phyloP scores from a whole-genome alignment of 2,113 vertebrate genomes.

The Daboia siamensis region DNA sequence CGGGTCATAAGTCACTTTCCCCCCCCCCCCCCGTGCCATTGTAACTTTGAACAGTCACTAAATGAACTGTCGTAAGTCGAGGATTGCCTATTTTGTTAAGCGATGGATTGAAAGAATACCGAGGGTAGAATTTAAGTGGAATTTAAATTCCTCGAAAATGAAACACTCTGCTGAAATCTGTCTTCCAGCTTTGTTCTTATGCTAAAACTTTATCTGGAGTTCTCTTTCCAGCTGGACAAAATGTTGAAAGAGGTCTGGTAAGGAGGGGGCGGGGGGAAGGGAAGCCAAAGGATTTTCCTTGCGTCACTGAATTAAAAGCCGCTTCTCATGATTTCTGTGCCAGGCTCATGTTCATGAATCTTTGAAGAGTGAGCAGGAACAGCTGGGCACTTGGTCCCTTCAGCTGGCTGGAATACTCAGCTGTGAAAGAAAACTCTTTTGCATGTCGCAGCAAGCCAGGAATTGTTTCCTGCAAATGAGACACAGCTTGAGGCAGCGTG shows the following conservation, averaged over 20 bases:
- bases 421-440: not conserved
- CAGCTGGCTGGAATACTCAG: slow-evolving; percentile 12
- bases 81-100: not conserved
- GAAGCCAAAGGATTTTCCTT: not conserved
- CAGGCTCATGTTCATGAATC: not conserved
- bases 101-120: not conserved
- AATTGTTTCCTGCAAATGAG: slow-evolving; percentile 22
- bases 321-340: not conserved
- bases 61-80: too few relatives aligned
- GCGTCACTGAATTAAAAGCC: not conserved
- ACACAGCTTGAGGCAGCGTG: not conserved
- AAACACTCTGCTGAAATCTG: not conserved
- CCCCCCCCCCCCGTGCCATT: too few relatives aligned
- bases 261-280: not conserved
- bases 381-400: not conserved
- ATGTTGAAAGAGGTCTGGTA: not conserved
- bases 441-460: not conserved
- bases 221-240: not conserved
- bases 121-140: not conserved
- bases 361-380: not conserved
- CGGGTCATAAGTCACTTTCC: too few relatives aligned
- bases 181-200: not conserved
- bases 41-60: too few relatives aligned
- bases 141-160: not conserved
- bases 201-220: not conserved